These are phyloP conservation scores for Petrocephalus sullivani DNA, from an alignment of 2,797 vertebrate genomes.

Conservation along the genomic window DNA sequence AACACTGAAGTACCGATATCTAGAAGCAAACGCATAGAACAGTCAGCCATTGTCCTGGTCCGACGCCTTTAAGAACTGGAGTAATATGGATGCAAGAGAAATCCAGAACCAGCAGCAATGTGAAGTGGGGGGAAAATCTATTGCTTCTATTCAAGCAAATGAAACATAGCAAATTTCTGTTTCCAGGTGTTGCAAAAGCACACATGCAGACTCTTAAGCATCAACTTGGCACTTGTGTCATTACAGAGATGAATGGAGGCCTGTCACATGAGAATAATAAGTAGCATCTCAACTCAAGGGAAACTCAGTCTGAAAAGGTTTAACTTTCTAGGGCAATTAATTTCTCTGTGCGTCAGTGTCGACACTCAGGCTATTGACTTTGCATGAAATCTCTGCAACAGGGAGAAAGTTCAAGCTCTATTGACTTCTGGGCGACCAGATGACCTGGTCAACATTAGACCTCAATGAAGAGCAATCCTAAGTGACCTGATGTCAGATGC, in stretches of 20 bases:
- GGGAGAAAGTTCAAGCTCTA: neutral
- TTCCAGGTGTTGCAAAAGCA: neutral
- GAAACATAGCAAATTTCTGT: neutral
- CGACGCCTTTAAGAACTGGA: no score
- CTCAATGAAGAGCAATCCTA: neutral
- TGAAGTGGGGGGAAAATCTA: neutral
- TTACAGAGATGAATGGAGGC: neutral
- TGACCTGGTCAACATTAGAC: neutral
- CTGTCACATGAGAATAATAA: neutral
- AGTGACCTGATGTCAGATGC: neutral
- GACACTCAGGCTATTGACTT: neutral
- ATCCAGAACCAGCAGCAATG: neutral
- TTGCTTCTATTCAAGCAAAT: neutral
- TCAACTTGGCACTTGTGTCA: neutral
- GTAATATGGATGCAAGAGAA: neutral
- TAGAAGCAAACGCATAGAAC: no score
- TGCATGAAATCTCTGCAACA: neutral
- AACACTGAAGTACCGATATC: neutral
- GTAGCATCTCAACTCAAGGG: constrained; percentile 2
- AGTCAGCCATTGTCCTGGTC: neutral
- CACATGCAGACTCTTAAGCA: neutral
- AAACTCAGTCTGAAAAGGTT: neutral
- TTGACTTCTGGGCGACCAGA: neutral
- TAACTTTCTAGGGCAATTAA: neutral
- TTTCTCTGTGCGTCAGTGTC: neutral